Evolutionary conservation across 2,113 vertebrate species (phyloP).

Genomic region (Falcunculus frontatus): DNA sequence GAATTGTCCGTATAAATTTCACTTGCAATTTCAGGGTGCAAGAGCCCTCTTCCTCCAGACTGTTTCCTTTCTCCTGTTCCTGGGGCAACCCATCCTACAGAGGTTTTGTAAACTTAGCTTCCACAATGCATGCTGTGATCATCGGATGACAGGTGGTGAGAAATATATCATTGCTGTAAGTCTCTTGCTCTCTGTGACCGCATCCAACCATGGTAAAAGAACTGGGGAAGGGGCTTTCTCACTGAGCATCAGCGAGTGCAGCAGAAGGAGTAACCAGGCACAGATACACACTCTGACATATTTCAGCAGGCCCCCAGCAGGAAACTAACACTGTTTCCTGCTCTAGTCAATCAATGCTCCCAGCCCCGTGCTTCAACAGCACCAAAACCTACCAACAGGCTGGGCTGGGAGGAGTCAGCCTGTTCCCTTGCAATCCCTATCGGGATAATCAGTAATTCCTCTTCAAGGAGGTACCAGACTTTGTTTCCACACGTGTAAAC

Average conservation of each 20-base stretch:
- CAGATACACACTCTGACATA: background rate
- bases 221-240: background rate
- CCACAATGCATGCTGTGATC: background rate
- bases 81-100: background rate
- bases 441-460: background rate
- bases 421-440: background rate
- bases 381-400: background rate
- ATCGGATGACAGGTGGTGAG: background rate
- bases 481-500: background rate
- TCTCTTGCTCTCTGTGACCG: background rate
- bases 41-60: background rate
- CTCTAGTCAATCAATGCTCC: background rate
- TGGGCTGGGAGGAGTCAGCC: background rate
- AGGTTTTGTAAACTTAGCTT: background rate
- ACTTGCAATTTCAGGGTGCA: background rate
- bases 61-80: background rate
- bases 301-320: background rate
- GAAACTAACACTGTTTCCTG: background rate
- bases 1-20: background rate
- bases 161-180: background rate
- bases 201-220: background rate
- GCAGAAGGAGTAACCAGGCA: background rate
- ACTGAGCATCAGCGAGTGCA: accelerated
- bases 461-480: background rate
- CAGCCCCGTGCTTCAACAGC: background rate